A percentile compares a stretch with the other conserved stretches of the same genome.
phyloP scores from a whole-genome alignment of 1,140 invertebrate species.

The Drosophila tropicalis region DNA sequence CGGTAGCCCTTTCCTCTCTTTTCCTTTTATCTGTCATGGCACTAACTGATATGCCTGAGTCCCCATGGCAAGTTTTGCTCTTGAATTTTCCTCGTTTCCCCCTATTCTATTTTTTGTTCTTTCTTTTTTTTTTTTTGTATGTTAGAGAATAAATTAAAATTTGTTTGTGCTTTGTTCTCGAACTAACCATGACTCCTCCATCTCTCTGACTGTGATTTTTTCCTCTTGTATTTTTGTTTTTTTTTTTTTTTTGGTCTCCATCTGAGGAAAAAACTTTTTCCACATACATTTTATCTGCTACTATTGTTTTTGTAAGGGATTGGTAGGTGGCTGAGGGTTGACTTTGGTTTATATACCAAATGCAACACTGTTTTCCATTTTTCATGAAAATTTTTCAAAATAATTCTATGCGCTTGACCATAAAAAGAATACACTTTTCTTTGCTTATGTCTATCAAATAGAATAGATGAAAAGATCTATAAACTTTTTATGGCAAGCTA shows the following conservation, averaged over 20 bases:
- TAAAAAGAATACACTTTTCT: not conserved
- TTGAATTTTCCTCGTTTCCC: conserved; percentile 50
- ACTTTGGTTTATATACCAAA: conserved; percentile 17
- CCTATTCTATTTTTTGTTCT: not conserved
- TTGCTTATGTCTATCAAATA: not conserved
- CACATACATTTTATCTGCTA: conserved; percentile 75
- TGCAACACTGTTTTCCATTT: conserved; percentile 70
- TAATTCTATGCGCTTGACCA: conserved; percentile 28
- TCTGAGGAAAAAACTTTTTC: conserved; percentile 55
- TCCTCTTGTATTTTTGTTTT: conserved; percentile 52
- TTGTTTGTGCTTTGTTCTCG: conserved; percentile 74
- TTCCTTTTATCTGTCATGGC: conserved; percentile 33
- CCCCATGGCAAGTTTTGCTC: conserved; percentile 69
- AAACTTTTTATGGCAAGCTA: no score
- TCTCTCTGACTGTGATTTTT: conserved; percentile 44
- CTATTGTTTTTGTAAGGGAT: not conserved
- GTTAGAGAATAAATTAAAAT: conserved; percentile 80
- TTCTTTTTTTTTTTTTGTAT: conserved; percentile 57
- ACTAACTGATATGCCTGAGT: conserved; percentile 74
- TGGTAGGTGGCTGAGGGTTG: conserved; percentile 1
- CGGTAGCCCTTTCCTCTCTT: conserved; percentile 3
- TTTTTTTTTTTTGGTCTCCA: conserved; percentile 66
- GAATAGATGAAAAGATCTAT: no score
- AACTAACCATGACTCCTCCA: conserved; percentile 6
- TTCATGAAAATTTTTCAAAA: conserved; percentile 67